Conservation (phyloP, 92 coral and sea anemone species). For the Phymanthus crucifer region DNA sequence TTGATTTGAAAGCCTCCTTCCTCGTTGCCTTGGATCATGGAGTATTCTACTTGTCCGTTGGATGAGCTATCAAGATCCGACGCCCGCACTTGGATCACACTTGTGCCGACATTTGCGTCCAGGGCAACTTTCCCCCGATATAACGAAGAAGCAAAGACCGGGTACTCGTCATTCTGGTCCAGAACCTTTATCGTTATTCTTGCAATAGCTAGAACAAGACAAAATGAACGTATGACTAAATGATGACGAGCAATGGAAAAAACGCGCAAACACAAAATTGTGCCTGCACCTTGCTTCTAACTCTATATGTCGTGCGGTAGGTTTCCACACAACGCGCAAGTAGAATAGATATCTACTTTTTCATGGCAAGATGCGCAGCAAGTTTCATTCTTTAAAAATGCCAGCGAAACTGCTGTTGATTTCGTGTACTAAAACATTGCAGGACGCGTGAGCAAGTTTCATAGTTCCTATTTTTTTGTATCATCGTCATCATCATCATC, state of each 20-base stretch:
- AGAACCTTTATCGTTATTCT: conserved; percentile 55
- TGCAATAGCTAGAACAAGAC: conserved; percentile 55
- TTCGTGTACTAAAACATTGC: no score
- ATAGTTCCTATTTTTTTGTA: no score
- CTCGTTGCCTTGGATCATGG: conserved; percentile 59
- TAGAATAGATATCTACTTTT: no score
- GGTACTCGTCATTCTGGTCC: conserved; percentile 67
- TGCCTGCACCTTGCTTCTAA: no score
- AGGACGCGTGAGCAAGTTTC: no score
- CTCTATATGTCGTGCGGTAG: background rate
- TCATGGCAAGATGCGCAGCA: no score
- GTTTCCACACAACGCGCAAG: no score
- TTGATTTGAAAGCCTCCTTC: conserved; percentile 79
- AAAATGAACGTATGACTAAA: background rate
- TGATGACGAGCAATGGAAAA: background rate
- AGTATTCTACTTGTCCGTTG: conserved; percentile 61
- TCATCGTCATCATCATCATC: no score
- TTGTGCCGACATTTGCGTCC: conserved; percentile 50
- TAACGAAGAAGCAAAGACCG: conserved; percentile 64
- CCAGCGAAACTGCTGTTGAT: no score
- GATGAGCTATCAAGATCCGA: conserved; percentile 77
- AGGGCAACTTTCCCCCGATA: conserved; percentile 73
- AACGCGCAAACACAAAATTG: no score
- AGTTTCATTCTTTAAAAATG: no score
- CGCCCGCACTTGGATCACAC: conserved; percentile 69